Percentiles rank a stretch among this genome's conserved stretches.
phyloP scores from a whole-genome alignment of 2,888 invertebrate genomes.

The Yponomeuta evonymella region DNA sequence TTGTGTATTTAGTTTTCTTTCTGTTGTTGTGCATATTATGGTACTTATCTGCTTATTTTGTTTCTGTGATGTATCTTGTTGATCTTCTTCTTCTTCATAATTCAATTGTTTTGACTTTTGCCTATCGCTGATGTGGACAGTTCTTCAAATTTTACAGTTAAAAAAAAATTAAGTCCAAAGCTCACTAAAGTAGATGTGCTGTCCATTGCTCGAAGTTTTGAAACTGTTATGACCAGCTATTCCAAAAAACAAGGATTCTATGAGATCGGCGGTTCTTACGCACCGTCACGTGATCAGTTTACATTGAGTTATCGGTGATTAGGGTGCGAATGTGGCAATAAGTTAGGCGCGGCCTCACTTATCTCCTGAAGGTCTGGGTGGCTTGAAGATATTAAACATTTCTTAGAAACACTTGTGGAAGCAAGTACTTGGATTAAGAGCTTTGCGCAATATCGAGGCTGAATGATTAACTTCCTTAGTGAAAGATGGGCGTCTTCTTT shows the following conservation, averaged over 20 bases:
- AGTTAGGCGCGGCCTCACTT: constrained; percentile 8
- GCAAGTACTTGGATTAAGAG: not conserved
- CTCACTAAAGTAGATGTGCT: too few relatives aligned
- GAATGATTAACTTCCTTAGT: not conserved
- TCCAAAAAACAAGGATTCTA: not conserved
- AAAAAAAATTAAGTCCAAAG: too few relatives aligned
- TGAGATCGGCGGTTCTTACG: not conserved
- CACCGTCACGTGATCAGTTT: constrained; percentile 3
- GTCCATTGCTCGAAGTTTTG: too few relatives aligned
- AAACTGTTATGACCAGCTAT: not conserved
- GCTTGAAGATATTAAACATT: not conserved
- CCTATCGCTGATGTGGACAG: too few relatives aligned
- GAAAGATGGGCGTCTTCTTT: not conserved
- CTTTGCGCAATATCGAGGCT: not conserved
- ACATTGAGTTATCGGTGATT: constrained; percentile 13
- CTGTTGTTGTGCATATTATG: too few relatives aligned
- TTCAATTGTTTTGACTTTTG: too few relatives aligned
- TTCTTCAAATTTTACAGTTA: too few relatives aligned
- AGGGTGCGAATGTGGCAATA: constrained; percentile 10
- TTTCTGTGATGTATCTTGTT: too few relatives aligned
- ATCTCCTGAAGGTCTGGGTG: not conserved
- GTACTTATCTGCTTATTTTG: too few relatives aligned
- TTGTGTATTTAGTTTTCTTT: too few relatives aligned
- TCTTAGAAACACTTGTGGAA: not conserved
- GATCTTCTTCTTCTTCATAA: too few relatives aligned